phyloP scores from a whole-genome alignment of 2,888 invertebrate genomes.

The Lithophane leautieri region DNA sequence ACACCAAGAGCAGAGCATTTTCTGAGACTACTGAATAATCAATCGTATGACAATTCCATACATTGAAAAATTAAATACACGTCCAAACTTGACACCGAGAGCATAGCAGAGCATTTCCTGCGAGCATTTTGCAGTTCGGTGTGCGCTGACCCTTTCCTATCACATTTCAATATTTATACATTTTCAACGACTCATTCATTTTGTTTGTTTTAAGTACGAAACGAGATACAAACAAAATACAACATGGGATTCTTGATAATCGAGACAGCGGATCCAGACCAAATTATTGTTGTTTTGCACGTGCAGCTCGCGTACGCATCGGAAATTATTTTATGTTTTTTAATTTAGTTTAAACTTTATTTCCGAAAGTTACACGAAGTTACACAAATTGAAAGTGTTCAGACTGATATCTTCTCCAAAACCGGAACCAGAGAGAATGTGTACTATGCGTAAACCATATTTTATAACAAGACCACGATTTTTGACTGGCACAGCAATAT shows the following conservation, averaged over 20 bases:
- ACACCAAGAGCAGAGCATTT: too few relatives aligned
- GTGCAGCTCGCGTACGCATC: not conserved
- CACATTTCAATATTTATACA: constrained; percentile 11
- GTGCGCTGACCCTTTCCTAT: too few relatives aligned
- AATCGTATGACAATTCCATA: too few relatives aligned
- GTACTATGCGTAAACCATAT: not conserved
- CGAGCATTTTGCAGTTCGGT: too few relatives aligned
- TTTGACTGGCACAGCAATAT: not conserved
- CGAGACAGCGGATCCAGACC: not conserved
- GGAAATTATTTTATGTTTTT: not conserved
- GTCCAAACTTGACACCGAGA: too few relatives aligned
- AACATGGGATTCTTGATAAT: constrained; percentile 2
- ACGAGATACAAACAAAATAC: not conserved
- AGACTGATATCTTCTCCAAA: not conserved
- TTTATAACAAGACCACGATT: not conserved
- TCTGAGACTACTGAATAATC: too few relatives aligned
- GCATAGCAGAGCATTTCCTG: too few relatives aligned
- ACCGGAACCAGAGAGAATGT: not conserved
- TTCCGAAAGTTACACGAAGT: not conserved
- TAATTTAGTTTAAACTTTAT: not conserved
- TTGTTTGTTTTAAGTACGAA: constrained; percentile 13
- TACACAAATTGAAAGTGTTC: not conserved
- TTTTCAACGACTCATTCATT: not conserved
- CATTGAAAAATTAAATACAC: too few relatives aligned
- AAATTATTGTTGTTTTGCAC: not conserved